Percentiles rank a stretch among this genome's conserved stretches.
Conservation (phyloP, 2,888 invertebrate genomes). For the Dynastes grantii region DNA sequence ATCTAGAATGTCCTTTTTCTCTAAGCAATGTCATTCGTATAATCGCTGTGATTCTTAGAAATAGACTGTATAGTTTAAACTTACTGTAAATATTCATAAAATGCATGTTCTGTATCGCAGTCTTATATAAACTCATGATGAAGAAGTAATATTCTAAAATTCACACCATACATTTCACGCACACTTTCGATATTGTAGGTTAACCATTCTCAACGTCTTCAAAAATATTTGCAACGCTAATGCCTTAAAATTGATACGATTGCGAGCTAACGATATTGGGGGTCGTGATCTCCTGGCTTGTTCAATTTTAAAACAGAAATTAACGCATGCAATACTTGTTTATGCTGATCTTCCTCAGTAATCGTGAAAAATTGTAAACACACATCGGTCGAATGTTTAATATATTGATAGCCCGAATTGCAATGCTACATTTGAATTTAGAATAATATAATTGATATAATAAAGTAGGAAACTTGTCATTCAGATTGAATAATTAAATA, state of each 20-base stretch:
- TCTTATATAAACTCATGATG: conserved; percentile 67
- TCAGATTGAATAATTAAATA: too few species aligned
- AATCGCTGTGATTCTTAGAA: not conserved
- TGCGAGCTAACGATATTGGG: conserved; percentile 38
- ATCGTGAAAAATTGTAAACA: not conserved
- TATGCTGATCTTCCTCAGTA: not conserved
- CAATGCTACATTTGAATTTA: too few species aligned
- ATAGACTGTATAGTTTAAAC: conserved; percentile 39
- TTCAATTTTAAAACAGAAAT: conserved; percentile 32
- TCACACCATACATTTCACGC: not conserved
- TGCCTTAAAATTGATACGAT: conserved; percentile 33
- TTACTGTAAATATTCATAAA: conserved; percentile 65
- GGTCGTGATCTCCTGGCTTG: conserved; percentile 42
- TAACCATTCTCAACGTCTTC: conserved; percentile 1
- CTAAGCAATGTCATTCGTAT: not conserved
- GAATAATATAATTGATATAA: too few species aligned
- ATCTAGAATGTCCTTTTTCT: not conserved
- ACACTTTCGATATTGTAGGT: not conserved
- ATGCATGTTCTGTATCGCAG: conserved; percentile 66
- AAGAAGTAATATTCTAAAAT: not conserved
- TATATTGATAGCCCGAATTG: too few species aligned
- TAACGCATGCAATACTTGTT: not conserved
- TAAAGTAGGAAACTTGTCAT: too few species aligned
- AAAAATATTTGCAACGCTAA: conserved; percentile 25
- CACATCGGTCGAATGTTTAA: conserved; percentile 1